Evolutionary conservation across 1,140 invertebrate genomes (phyloP).

Genomic region (Heliconius hewitsoni): DNA sequence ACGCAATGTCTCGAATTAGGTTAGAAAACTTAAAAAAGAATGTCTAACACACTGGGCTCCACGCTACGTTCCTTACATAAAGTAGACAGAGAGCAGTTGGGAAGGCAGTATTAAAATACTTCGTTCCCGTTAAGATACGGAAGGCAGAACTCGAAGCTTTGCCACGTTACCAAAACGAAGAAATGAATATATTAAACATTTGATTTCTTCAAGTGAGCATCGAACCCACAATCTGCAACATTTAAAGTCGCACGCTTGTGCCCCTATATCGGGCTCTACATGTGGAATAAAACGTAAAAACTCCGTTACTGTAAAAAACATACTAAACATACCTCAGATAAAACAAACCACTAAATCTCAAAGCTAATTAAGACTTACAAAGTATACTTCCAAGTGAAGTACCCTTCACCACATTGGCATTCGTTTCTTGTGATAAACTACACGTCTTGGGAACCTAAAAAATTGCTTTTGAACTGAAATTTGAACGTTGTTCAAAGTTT

Average conservation of each 20-base stretch:
- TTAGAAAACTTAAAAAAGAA: too few species aligned
- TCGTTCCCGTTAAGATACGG: not conserved
- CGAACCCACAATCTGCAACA: not conserved
- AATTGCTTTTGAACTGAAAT: conserved; percentile 9
- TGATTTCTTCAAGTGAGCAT: not conserved
- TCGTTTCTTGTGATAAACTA: conserved; percentile 8
- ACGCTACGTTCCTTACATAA: not conserved
- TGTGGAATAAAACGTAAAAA: too few species aligned
- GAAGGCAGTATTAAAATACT: not conserved
- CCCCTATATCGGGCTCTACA: not conserved
- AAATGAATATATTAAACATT: not conserved
- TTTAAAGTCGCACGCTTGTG: not conserved
- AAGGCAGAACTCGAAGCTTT: not conserved
- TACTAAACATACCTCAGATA: not conserved
- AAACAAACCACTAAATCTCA: not conserved
- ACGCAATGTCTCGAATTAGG: too few species aligned
- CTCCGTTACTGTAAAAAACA: too few species aligned
- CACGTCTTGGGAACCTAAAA: not conserved
- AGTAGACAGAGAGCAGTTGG: not conserved
- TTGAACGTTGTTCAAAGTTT: conserved; percentile 9
- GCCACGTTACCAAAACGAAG: not conserved
- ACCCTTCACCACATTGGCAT: not conserved
- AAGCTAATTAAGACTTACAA: conserved; percentile 7
- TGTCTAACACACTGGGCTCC: not conserved
- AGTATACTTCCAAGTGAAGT: not conserved